Evolutionary conservation across 2,888 invertebrate species (phyloP).

Genomic region (Drosophila melanosoma): DNA sequence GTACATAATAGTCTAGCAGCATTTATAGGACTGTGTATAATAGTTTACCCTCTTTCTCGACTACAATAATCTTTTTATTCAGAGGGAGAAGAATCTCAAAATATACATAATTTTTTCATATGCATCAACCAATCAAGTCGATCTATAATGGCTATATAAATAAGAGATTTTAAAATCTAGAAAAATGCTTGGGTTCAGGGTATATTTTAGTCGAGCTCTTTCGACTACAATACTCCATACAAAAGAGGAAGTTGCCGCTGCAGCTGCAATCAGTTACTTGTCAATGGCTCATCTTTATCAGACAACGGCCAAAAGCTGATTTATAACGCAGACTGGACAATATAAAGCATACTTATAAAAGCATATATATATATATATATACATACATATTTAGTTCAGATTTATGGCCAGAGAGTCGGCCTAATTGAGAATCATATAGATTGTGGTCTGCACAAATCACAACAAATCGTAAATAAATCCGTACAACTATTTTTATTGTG

Average conservation of each 20-base stretch:
- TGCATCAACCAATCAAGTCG: not conserved
- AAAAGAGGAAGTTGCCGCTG: not conserved
- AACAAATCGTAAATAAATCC: conserved; percentile 77
- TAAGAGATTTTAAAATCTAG: not conserved
- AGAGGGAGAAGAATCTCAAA: too few species aligned
- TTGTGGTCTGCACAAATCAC: conserved; percentile 59
- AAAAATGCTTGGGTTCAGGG: not conserved
- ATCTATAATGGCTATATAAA: not conserved
- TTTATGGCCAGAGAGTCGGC: conserved; percentile 50
- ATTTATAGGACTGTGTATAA: not conserved
- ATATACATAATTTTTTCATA: too few species aligned
- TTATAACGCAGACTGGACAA: conserved; percentile 39
- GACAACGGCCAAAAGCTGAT: conserved; percentile 35
- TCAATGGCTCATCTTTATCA: conserved; percentile 30
- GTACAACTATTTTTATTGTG: not conserved
- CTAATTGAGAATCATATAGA: conserved; percentile 67
- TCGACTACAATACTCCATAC: not conserved
- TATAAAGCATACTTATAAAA: conserved; percentile 9
- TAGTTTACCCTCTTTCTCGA: not conserved
- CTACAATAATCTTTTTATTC: too few species aligned
- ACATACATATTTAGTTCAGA: conserved; percentile 21
- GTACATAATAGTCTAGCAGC: not conserved
- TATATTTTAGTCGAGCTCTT: not conserved
- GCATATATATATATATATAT: not conserved
- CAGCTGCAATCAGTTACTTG: not conserved